Percentiles rank a stretch among this genome's conserved stretches.
Conservation (phyloP, 1,140 invertebrate species). For the Steinernema khuongi region DNA sequence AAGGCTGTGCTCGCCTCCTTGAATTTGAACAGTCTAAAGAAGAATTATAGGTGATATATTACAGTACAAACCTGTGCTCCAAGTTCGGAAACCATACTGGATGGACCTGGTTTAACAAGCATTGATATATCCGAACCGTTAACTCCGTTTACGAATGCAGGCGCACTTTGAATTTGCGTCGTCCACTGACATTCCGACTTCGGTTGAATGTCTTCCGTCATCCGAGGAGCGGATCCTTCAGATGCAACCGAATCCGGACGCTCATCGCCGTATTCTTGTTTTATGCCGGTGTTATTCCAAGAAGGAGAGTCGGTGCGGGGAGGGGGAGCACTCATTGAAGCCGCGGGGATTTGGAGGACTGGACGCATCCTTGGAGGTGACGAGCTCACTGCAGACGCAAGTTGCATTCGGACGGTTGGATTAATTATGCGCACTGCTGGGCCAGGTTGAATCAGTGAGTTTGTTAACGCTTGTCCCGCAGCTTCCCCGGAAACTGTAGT, state of each 20-base stretch:
- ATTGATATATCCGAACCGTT: slow-evolving; percentile 1
- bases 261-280: not conserved
- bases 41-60: not conserved
- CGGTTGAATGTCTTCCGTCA: not conserved
- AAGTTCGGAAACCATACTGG: not conserved
- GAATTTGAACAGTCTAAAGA: not conserved
- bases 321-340: not conserved
- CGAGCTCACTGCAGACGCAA: not conserved
- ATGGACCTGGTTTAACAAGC: not conserved
- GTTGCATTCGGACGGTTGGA: not conserved
- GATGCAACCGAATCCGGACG: not conserved
- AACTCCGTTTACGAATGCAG: not conserved
- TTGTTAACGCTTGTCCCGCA: not conserved
- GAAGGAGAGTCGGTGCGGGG: not conserved
- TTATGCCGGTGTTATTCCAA: not conserved
- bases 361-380: not conserved
- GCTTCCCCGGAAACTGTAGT: not conserved
- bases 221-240: not conserved
- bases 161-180: not conserved
- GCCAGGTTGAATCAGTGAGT: not conserved
- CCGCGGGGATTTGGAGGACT: not conserved
- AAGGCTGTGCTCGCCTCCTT: not conserved
- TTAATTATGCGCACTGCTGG: not conserved
- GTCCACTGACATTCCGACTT: not conserved
- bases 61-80: not conserved